Base-by-base conservation (phyloP, 2,888 invertebrate species). In the Cephus runcator region DNA sequence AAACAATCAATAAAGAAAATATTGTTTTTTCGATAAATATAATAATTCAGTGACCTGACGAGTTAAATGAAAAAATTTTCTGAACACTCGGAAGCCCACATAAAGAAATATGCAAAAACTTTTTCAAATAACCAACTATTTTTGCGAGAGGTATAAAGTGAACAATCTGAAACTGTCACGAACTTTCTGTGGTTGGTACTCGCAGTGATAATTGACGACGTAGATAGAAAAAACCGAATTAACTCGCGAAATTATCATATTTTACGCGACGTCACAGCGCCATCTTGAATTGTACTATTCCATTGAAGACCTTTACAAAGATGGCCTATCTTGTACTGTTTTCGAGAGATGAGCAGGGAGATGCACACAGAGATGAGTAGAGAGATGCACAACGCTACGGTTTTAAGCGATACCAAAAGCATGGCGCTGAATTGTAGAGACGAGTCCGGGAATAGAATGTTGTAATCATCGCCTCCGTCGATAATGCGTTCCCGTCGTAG, bases 211-310 rank as follows among this genome's bases (percentile, higher is more conserved):
- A 77, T 68, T 76, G 76, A 34, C 73, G 36, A 36, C 68, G 34
- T 76, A 31, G 36, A 15, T 73, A 12, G 34, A 30, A 34, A 34
- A 76, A 73, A 76, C 69, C 73, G 74, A 79, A 74, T 76, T 76
- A 76, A 77, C 34, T 79, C 69, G 74, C 74, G 76, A 79, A 76
- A 79, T 76, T 76, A 76, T 76, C 79, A 79, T 77, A 73, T 76
- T 77, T 76, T 69, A 77, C 34, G 73, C 79, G 76, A 79, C 76
- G 79, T 79, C 79, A 79, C 36, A 76, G 73, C 73, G 79, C 79
- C 79, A 79, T 79, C 76, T 79, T 79, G 71, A 71, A 71, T 23
- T 23, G 23, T 23, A 56, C 56, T 56, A 56, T 56, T 56, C 9
- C 56, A 56, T 56, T 56, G 23, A 56, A 56, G 56, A 23, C 56